Conservation (phyloP, 1,140 invertebrate genomes). For the Pissodes strobi region DNA sequence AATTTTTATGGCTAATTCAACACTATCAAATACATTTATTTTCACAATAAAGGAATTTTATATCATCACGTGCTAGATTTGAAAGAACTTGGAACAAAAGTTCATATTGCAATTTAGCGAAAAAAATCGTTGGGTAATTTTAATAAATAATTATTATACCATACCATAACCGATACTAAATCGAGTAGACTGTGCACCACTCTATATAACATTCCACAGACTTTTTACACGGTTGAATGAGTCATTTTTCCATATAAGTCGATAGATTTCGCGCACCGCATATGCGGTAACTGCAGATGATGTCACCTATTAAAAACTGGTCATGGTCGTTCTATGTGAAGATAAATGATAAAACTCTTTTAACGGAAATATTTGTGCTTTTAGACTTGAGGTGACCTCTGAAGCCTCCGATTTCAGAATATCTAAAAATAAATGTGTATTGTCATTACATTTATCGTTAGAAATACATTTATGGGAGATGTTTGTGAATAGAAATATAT, state of each 20-base stretch:
- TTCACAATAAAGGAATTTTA: no score
- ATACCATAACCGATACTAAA: not conserved
- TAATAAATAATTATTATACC: not conserved
- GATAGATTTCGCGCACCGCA: constrained; percentile 16
- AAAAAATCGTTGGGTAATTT: not conserved
- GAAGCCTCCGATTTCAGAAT: no score
- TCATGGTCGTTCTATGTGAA: constrained; percentile 7
- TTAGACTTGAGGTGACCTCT: not conserved
- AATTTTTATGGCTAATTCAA: no score
- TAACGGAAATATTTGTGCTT: constrained; percentile 12
- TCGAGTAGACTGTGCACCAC: not conserved
- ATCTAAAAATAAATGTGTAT: no score
- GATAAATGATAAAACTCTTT: not conserved
- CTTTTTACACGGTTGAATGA: constrained; percentile 22
- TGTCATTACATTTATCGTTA: no score
- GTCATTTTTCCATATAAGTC: constrained; percentile 22
- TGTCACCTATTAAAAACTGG: constrained; percentile 23
- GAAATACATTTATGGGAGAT: no score
- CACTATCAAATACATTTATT: no score
- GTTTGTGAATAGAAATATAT: no score
- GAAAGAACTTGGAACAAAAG: no score
- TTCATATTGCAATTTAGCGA: no score
- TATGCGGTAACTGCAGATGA: constrained; percentile 4
- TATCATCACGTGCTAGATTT: no score
- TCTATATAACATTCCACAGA: constrained; percentile 8